Evolutionary conservation across 2,113 vertebrate genomes (phyloP), one percentile per base, ranked within the genome.

Genomic region (Nerophis ophidion): DNA sequence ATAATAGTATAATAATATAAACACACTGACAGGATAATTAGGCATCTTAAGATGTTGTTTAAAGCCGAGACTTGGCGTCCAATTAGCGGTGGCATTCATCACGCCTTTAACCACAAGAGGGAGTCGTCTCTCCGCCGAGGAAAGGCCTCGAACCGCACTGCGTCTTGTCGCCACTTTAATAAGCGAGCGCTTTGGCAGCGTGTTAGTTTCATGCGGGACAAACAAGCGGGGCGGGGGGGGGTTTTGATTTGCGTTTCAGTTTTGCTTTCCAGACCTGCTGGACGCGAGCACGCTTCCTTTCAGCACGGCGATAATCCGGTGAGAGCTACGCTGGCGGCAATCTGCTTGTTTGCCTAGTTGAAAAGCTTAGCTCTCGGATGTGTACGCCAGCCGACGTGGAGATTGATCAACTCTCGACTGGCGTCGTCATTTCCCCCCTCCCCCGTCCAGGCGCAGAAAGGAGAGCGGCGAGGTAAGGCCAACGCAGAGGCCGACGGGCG

Each of bases 341-440:
- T 69, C 65, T 64, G 72, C 67, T 63, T 63, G 77, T 77, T 76
- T 74, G 77, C 73, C 66, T 77, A 72, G 57, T 80, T 82, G 68
- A 74, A 85, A 63, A 76, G 70, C 71, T 80, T 60, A 75, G 62
- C 64, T 63, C 62, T 63, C 75, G 50, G 19, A 70, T 49, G 56
- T 49, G 76, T 60, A 76, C 79, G 63, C 0, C 55, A 79, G 81
- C 85, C 85, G 84, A 71, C 11, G 71, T 68, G 63, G 72, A 79
- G 80, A 85, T 86, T 81, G 80, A 85, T 87, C 82, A 82, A 81
- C 74, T 69, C 76, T 76, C 3, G 50, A 13, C 50, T 5, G 12
- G 26, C 6, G 63, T 58, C 63, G 63, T 69, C 63, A 68, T n/a
- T 60, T 68, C 57, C 75, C 70, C 76, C 70, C 68, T 65, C 74